phyloP scores from a whole-genome alignment of 37 sponge, comb jelly and placozoan species.

The Lycopodina hypogea region DNA sequence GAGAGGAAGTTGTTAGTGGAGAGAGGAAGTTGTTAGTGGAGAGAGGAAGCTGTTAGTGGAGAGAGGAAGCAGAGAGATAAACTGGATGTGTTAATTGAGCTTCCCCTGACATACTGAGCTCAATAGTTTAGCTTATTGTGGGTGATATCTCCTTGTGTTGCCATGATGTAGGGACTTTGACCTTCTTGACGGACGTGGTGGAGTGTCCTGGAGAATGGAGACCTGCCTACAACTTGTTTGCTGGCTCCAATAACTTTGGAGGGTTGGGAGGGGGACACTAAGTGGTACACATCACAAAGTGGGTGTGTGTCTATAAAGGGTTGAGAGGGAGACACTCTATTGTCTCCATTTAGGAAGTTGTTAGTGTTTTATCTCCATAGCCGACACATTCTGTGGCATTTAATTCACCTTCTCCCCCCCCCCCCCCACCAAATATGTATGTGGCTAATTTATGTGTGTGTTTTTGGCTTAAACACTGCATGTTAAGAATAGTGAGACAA shows the following conservation, averaged over 20 bases:
- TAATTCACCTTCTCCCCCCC: background rate
- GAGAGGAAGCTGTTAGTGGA: too few relatives aligned
- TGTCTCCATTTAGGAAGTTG: too few relatives aligned
- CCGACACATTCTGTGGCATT: too few relatives aligned
- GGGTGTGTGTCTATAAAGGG: too few relatives aligned
- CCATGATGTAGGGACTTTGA: conserved; percentile 55
- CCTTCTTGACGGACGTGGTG: conserved; percentile 33
- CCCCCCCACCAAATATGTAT: background rate
- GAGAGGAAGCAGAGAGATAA: conserved; percentile 96
- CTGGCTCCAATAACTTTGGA: conserved; percentile 94
- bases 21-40: too few relatives aligned
- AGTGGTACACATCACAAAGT: too few relatives aligned
- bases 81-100: conserved; percentile 83
- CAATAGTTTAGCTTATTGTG: background rate
- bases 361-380: too few relatives aligned
- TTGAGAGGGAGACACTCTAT: too few relatives aligned
- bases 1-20: too few relatives aligned
- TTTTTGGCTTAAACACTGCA: conserved; percentile 66
- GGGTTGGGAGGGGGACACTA: conserved; percentile 98
- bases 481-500: conserved; percentile 70
- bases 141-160: background rate
- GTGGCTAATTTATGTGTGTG: background rate
- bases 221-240: conserved; percentile 83
- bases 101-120: conserved; percentile 66
- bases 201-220: conserved; percentile 27